Evolutionary conservation across 2,888 invertebrate species (phyloP), one percentile per base, ranked within the genome.

Genomic region (Bimastos eiseni): DNA sequence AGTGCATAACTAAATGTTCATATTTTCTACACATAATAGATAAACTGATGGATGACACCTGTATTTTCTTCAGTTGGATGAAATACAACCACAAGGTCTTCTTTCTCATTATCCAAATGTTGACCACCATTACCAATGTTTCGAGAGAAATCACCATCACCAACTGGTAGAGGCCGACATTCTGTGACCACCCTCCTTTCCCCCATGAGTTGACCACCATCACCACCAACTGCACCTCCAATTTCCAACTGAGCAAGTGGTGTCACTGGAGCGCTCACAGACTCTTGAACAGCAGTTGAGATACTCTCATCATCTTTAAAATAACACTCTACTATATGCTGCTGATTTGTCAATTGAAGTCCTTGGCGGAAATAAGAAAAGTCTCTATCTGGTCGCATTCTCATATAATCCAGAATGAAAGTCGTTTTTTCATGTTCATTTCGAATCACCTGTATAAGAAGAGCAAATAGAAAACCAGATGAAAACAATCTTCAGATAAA

Each of bases 321-420:
- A 70, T 70, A 70, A 1, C 3, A n/a, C 8, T 70, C n/a, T 70
- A 70, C 70, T n/a, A 70, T n/a, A 70, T 70, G 70, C n/a, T 70
- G 6, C n/a, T 70, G 70, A 70, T 70, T 13, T n/a, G 70, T 70
- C n/a, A 70, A 70, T 11, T 8, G 0, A 70, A 70, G 70, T 70
- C 70, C 70, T 70, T 70, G 70, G n/a, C 70, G n/a, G 70, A 70
- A 70, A 70, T 70, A 11, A 1, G n/a, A 70, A n/a, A 70, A 70
- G n/a, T 70, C 70, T 11, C 70, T 70, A 5, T 70, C 70, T n/a
- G 70, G 70, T 70, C 70, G 70, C 70, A 70, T 30, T 70, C n/a
- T 70, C 70, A 70, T 70, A n/a, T n/a, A 70, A 70, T 70, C 70
- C 70, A 70, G 70, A 70, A 70, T 70, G 70, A 70, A 70, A 70